These are phyloP conservation scores for Distichodus sexfasciatus DNA, from an alignment of 2,797 vertebrate species.

Conservation along the genomic window DNA sequence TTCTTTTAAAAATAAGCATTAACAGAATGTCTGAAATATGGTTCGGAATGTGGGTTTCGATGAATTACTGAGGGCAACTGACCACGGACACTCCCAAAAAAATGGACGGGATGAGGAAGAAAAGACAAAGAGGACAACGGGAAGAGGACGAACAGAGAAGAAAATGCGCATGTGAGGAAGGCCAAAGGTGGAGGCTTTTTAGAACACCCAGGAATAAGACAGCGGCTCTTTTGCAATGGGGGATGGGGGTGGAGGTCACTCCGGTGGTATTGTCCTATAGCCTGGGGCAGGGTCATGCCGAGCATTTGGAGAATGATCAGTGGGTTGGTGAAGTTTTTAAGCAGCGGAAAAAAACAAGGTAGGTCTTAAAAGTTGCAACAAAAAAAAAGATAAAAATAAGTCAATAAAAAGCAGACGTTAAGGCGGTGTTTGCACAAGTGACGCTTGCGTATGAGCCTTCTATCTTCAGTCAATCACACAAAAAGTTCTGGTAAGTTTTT, in stretches of 20 bases:
- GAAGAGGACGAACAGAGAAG: neutral
- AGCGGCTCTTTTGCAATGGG: constrained; percentile 13
- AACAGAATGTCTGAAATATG: too few species aligned
- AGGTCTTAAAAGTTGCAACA: too few species aligned
- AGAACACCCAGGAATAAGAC: constrained; percentile 34
- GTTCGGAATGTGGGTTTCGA: too few species aligned
- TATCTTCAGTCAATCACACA: neutral
- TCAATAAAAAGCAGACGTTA: neutral
- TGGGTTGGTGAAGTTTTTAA: too few species aligned
- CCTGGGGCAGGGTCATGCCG: constrained; percentile 20
- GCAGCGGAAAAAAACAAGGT: too few species aligned
- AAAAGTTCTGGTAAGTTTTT: neutral
- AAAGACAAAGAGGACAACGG: neutral
- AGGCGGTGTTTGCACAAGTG: neutral
- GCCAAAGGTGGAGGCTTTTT: constrained; percentile 40
- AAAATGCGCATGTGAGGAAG: constrained; percentile 23
- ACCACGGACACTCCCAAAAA: neutral
- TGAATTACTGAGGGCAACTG: neutral
- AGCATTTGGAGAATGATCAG: constrained; percentile 16
- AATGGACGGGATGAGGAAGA: neutral
- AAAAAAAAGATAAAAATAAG: neutral
- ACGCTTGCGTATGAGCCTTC: neutral
- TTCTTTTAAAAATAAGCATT: too few species aligned
- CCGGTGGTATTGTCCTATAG: constrained; percentile 30
- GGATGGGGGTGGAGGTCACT: constrained; percentile 16